Evolutionary conservation across 2,888 invertebrate genomes (phyloP), one percentile per base, ranked within the genome.

Genomic region (Cryptosula pallasiana): DNA sequence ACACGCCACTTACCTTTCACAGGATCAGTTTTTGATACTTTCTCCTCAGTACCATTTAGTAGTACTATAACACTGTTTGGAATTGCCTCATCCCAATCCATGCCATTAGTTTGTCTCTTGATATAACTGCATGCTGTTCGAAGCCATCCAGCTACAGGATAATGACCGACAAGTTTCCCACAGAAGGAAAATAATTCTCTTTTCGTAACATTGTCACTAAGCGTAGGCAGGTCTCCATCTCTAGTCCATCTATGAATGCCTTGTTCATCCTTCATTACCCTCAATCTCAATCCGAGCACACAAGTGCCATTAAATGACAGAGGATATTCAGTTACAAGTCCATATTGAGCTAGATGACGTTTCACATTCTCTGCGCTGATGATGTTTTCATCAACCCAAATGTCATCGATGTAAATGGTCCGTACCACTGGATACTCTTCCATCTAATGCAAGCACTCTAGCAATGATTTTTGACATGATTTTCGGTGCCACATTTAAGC

Each of bases 1-100:
- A 72, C 72, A 5, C 16, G 9, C 27, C 73, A 72, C 13, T 9
- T 13, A 20, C 72, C 72, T 20, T 13, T 34, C 13, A 72, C 72
- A n/a, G n/a, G n/a, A n/a, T n/a, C n/a, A n/a, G n/a, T n/a, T n/a
- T n/a, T n/a, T n/a, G n/a, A 45, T 45, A 45, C 45, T 16, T 16
- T 45, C 45, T 45, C 9, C 16, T 13, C 9, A 13, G 20, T 16
- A 13, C 16, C 45, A 45, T 45, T 9, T 45, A 45, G 9, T 16
- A 45, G 9, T 16, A 13, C 9, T 16, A 13, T 45, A 45, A 16
- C 45, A 13, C 16, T 9, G 20, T 9, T 13, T 45, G 45, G 45
- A 9, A 45, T 45, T 9, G 45, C 16, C 16, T 45, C 45, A 9
- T 16, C 9, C 45, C 16, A 45, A 13, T 9, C 9, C 16, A 45